phyloP scores from a whole-genome alignment of 2,888 invertebrate species.

The Trissolcus brochymenae region DNA sequence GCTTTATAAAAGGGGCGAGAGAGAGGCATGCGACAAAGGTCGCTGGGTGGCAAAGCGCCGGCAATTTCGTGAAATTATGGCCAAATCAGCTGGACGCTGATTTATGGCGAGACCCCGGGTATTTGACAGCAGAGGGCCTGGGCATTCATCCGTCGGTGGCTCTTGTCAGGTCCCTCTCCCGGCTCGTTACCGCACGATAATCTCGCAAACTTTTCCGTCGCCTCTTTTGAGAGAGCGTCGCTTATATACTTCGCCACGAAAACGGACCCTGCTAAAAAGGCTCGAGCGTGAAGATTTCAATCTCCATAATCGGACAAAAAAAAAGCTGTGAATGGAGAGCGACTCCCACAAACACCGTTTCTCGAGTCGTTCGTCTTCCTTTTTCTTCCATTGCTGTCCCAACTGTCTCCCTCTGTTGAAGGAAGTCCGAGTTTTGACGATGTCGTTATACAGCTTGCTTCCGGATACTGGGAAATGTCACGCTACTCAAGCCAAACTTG shows the following conservation, averaged over 20 bases:
- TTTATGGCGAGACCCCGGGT: constrained; percentile 37
- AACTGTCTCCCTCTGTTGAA: constrained; percentile 29
- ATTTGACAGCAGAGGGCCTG: constrained; percentile 28
- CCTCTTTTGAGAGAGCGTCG: constrained; percentile 8
- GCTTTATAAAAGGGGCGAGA: constrained; percentile 22
- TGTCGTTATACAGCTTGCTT: constrained; percentile 41
- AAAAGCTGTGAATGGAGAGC: constrained; percentile 7
- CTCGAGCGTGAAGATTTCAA: constrained; percentile 31
- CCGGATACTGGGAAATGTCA: constrained; percentile 40
- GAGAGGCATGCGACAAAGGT: constrained; percentile 26
- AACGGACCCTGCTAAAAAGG: neutral
- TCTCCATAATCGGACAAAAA: constrained; percentile 33
- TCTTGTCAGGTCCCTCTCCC: constrained; percentile 6
- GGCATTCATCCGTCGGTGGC: constrained; percentile 7
- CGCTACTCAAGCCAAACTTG: constrained; percentile 26
- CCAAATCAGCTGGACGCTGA: constrained; percentile 51
- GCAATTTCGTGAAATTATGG: constrained; percentile 50
- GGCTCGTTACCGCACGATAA: constrained; percentile 22
- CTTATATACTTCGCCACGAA: neutral
- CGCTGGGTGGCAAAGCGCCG: constrained; percentile 8
- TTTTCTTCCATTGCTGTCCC: neutral
- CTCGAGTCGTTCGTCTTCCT: neutral
- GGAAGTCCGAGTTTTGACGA: constrained; percentile 42
- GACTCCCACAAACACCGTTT: neutral
- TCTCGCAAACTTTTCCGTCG: constrained; percentile 17